Base-by-base conservation (phyloP, 2,888 invertebrate genomes). In the Drosophila phalerata region DNA sequence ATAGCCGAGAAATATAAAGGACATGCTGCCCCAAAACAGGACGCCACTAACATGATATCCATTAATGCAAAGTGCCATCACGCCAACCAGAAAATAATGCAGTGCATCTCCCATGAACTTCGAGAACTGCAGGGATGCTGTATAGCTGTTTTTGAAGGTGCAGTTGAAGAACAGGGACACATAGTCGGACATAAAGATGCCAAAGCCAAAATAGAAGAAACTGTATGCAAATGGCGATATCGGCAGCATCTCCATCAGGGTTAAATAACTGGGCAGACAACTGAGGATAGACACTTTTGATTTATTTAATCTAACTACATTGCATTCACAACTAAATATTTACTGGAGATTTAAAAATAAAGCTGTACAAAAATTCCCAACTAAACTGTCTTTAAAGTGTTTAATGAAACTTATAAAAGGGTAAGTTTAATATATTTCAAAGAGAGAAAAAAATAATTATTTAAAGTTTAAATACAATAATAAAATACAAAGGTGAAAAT, bases 241-340 rank as follows among this genome's bases (percentile, higher is more conserved):
- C 0, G 80, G 83, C 9, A 75, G 1, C 15, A 61, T 1, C 1
- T 75, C 45, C 71, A 85, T 68, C 13, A 85, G 43, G n/a, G 42
- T 32, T 10, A 69, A 8, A 11, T 48, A 70, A 45, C 83, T 83
- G 22, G 86, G 83, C 38, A 80, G 13, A 6, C 70, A 68, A 22
- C 85, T 85, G n/a, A 1, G n/a, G 1, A 13, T n/a, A 15, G 10
- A 28, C n/a, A 58, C 3, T 0, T 8, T 5, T 15, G 0, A 10
- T 34, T 13, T 4, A 30, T 30, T 30, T 30, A 30, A 30, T 9
- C 10, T 9, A 9, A 30, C 10, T 30, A 8, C 9, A 30, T 30
- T 30, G 6, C 9, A 30, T 30, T 28, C 28, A 30, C 2, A 30
- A 3, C 8, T 10, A 30, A 30, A 2, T 30, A 10, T 2, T 30